Base-by-base conservation (phyloP, 2,797 vertebrate species). In the Carapus acus region DNA sequence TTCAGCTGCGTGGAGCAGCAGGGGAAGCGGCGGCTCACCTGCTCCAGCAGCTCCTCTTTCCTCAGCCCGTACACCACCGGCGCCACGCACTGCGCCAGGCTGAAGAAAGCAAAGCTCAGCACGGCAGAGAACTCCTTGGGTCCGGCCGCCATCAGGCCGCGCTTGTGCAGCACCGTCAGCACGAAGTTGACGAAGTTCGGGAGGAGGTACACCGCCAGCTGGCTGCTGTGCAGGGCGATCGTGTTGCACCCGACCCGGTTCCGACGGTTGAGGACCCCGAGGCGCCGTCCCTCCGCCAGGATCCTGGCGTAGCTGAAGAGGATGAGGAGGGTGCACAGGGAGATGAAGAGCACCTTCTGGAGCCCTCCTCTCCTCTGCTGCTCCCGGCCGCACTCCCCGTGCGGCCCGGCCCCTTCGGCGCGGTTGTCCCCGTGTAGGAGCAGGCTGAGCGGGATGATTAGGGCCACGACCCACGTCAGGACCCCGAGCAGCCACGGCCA, bases 31-130 rank as follows among this genome's bases (percentile, higher is more conserved):
- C 60, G 76, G 1, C 62, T 58, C 12, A 89, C 8, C 17, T 85
- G 74, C 49, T 86, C 87, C 56, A 86, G 3, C 0, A 90, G 84
- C 43, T 90, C 89, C 62, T 90, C 87, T 74, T 88, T 90, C 7
- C 87, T 85, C 74, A 90, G 48, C 7, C 88, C 89, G 53, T 90
- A 90, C 1, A 90, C 69, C 0, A 89, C 73, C 0, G 89, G 87
- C 18, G 88, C 87, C 2, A 89, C 49, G 36, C 89, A 90, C 62
- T 90, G 89, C 38, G 87, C 88, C 74, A 89, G 22, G 33, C 85
- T 89, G 71, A 89, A 90, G 71, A 88, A 89, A 0, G 78, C 82
- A 2, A 88, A 90, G 17, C 64, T 49, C 0, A 86, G 64, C 19
- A 88, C 85, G 0, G 83, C 86, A 0, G 79, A 82, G 2, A 77